These are phyloP conservation scores for Amblyopsis hoosieri DNA, from an alignment of 2,797 vertebrate genomes.

Conservation along the genomic window DNA sequence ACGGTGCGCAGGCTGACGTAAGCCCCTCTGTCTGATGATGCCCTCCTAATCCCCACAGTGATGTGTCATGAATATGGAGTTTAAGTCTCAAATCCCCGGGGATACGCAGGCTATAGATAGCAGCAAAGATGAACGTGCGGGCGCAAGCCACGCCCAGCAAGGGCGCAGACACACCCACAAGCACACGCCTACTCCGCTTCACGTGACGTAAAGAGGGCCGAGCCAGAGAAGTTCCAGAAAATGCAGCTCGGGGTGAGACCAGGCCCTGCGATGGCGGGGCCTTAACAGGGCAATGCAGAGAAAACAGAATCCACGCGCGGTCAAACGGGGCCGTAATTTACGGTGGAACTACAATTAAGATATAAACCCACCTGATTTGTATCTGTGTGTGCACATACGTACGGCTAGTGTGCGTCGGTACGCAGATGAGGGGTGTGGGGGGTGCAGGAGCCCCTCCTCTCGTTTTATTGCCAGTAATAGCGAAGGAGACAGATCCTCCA, in stretches of 20 bases:
- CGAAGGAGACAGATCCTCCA: conserved; percentile 50
- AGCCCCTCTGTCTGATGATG: conserved; percentile 76
- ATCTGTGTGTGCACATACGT: conserved; percentile 22
- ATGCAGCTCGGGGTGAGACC: too few species aligned
- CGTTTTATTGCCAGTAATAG: conserved; percentile 55
- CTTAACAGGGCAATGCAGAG: too few species aligned
- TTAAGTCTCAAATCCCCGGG: conserved; percentile 80
- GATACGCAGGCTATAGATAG: conserved; percentile 82
- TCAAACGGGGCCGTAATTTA: too few species aligned
- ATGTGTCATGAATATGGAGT: conserved; percentile 87
- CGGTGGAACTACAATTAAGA: conserved; percentile 34
- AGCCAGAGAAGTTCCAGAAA: too few species aligned
- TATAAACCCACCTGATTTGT: conserved; percentile 28
- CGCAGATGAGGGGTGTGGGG: conserved; percentile 35
- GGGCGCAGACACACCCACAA: conserved; percentile 9
- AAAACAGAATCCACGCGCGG: too few species aligned
- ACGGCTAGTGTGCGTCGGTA: conserved; percentile 20
- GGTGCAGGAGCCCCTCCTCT: background rate
- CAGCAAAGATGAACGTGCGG: conserved; percentile 17
- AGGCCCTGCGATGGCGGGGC: too few species aligned
- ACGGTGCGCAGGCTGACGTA: conserved; percentile 61
- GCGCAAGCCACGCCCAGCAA: too few species aligned
- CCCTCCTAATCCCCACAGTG: conserved; percentile 84
- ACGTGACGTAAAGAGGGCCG: too few species aligned
- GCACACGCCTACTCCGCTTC: background rate